These are phyloP conservation scores for Oopsacas minuta DNA, from an alignment of 37 sponge, comb jelly and placozoan genomes.

Conservation along the genomic window DNA sequence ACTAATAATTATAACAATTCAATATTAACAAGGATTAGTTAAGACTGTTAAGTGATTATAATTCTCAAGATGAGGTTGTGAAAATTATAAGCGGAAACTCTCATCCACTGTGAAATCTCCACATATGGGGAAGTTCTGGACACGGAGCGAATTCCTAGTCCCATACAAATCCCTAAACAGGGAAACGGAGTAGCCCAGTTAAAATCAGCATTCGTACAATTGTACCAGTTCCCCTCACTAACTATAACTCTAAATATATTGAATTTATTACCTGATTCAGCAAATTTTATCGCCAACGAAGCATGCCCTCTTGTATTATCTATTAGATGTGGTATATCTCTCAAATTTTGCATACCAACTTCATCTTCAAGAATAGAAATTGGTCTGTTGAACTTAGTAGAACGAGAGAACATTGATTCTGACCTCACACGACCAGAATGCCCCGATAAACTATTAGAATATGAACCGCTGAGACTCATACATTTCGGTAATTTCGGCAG, in stretches of 20 bases:
- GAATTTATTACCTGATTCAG: slow-evolving; percentile 8
- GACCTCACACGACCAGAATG: neutral
- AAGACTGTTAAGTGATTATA: too few relatives aligned
- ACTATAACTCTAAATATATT: neutral
- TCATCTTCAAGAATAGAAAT: neutral
- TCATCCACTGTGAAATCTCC: too few relatives aligned
- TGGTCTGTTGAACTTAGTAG: neutral
- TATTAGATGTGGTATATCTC: neutral
- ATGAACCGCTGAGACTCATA: neutral
- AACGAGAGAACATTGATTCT: neutral
- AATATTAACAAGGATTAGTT: too few relatives aligned
- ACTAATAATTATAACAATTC: too few relatives aligned
- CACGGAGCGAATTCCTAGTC: too few relatives aligned
- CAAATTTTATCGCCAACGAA: neutral
- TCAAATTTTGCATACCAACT: neutral
- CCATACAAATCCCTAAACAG: too few relatives aligned
- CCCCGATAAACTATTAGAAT: neutral
- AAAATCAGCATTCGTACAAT: too few relatives aligned
- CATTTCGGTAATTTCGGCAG: neutral
- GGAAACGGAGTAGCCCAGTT: too few relatives aligned
- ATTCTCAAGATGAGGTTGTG: too few relatives aligned
- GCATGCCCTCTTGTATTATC: neutral
- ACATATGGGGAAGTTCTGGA: too few relatives aligned
- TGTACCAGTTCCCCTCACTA: too few relatives aligned
- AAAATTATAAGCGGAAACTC: too few relatives aligned